These are phyloP conservation scores for Agrochola circellaris DNA, from an alignment of 2,888 invertebrate genomes.

Conservation along the genomic window DNA sequence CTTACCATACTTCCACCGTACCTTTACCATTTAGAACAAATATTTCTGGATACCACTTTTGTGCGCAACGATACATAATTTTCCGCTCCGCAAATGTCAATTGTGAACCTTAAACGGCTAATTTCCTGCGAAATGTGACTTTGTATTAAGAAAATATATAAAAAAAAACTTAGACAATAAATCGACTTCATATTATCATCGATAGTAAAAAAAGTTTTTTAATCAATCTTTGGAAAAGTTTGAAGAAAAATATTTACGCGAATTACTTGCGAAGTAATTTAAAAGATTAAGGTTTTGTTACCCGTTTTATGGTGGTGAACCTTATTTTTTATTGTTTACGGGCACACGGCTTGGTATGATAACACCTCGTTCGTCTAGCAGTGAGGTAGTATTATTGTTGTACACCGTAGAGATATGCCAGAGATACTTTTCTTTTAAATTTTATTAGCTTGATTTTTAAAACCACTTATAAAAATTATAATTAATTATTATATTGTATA, in stretches of 20 bases:
- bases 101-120: constrained; percentile 69
- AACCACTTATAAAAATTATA: no score
- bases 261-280: constrained; percentile 64
- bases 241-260: constrained; percentile 63
- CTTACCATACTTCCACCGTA: no score
- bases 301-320: constrained; percentile 53
- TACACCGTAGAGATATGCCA: no score
- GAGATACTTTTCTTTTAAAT: no score
- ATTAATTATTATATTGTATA: no score
- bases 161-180: constrained; percentile 67
- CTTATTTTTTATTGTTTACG: constrained; percentile 28
- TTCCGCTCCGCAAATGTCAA: constrained; percentile 70
- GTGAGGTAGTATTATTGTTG: not conserved
- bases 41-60: constrained; percentile 44
- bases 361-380: not conserved
- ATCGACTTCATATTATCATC: constrained; percentile 61
- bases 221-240: constrained; percentile 68
- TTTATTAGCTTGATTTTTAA: no score
- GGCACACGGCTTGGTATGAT: constrained; percentile 6
- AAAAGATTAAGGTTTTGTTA: constrained; percentile 60
- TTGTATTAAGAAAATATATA: constrained; percentile 68
- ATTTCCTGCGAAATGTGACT: constrained; percentile 70
- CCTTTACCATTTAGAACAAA: no score
- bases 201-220: constrained; percentile 72
- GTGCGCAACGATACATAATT: constrained; percentile 63